These are phyloP conservation scores for Mythimna albipuncta DNA, from an alignment of 2,888 invertebrate genomes.

Conservation along the genomic window DNA sequence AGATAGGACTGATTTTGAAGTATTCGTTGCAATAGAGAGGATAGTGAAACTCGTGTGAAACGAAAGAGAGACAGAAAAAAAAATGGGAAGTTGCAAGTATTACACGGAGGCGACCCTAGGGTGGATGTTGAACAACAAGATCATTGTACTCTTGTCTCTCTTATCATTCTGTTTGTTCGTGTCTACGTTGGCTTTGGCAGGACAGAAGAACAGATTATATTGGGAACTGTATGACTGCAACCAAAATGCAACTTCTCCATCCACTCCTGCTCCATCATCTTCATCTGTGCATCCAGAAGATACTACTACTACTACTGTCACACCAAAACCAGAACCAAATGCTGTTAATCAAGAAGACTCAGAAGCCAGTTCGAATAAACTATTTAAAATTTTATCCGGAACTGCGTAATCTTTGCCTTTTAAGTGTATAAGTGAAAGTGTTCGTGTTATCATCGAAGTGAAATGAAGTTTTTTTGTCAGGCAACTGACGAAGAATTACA, in stretches of 20 bases:
- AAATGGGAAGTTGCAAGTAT: slow-evolving; percentile 74
- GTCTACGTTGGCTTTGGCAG: slow-evolving; percentile 80
- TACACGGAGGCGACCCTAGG: slow-evolving; percentile 74
- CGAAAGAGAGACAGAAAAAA: slow-evolving; percentile 10
- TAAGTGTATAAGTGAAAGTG: slow-evolving; percentile 26
- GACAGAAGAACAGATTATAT: slow-evolving; percentile 75
- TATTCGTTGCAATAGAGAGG: slow-evolving; percentile 48
- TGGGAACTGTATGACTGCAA: slow-evolving; percentile 69
- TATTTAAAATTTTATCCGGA: slow-evolving; percentile 23
- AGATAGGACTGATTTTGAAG: slow-evolving; percentile 41
- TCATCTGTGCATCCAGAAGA: background rate
- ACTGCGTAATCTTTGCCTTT: background rate
- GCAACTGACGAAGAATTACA: background rate
- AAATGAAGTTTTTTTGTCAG: slow-evolving; percentile 1
- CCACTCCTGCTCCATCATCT: background rate
- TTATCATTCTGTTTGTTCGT: slow-evolving; percentile 83
- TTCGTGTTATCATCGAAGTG: slow-evolving; percentile 12
- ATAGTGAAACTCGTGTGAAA: slow-evolving; percentile 48
- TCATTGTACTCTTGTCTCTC: slow-evolving; percentile 80
- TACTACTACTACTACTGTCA: no score
- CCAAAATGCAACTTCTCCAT: background rate
- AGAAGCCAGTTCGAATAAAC: background rate
- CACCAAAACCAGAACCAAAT: background rate
- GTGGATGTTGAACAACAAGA: slow-evolving; percentile 84
- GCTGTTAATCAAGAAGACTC: fast-evolving